phyloP scores from a whole-genome alignment of 2,888 invertebrate species.

The Cheiracanthium punctorium region DNA sequence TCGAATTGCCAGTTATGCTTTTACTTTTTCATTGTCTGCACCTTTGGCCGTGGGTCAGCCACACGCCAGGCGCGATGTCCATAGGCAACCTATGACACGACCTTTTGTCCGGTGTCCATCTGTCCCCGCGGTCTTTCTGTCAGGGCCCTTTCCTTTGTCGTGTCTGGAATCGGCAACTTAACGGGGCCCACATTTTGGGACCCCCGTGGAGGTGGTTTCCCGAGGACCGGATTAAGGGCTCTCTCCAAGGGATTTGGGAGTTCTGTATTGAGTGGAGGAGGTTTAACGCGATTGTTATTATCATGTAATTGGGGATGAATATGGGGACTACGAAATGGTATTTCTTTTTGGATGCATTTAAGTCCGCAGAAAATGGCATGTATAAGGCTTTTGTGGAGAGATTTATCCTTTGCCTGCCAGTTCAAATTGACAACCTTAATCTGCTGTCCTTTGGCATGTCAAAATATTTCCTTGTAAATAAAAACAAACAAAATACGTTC shows the following conservation, averaged over 20 bases:
- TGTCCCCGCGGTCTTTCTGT: background rate
- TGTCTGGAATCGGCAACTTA: background rate
- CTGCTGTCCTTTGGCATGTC: background rate
- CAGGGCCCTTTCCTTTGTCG: background rate
- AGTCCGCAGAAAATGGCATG: background rate
- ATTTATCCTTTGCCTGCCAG: background rate
- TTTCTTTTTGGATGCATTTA: background rate
- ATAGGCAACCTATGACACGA: slow-evolving; percentile 55
- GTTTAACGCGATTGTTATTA: slow-evolving; percentile 54
- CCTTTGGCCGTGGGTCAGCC: slow-evolving; percentile 35
- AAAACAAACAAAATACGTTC: too few species aligned
- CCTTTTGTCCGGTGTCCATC: slow-evolving; percentile 36
- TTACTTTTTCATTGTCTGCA: slow-evolving; percentile 1
- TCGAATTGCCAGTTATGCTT: slow-evolving; percentile 18
- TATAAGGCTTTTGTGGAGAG: background rate
- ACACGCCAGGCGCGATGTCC: slow-evolving; percentile 58
- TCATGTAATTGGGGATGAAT: slow-evolving; percentile 54
- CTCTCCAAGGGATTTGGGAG: slow-evolving; percentile 15
- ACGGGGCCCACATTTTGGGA: background rate
- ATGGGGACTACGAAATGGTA: slow-evolving; percentile 4
- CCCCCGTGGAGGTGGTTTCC: background rate
- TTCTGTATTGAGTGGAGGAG: slow-evolving; percentile 15
- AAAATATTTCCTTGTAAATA: too few species aligned
- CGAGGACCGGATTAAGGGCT: background rate
- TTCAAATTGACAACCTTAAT: background rate